These are phyloP conservation scores for Notothenia coriiceps DNA, from an alignment of 2,113 vertebrate genomes.

Conservation along the genomic window DNA sequence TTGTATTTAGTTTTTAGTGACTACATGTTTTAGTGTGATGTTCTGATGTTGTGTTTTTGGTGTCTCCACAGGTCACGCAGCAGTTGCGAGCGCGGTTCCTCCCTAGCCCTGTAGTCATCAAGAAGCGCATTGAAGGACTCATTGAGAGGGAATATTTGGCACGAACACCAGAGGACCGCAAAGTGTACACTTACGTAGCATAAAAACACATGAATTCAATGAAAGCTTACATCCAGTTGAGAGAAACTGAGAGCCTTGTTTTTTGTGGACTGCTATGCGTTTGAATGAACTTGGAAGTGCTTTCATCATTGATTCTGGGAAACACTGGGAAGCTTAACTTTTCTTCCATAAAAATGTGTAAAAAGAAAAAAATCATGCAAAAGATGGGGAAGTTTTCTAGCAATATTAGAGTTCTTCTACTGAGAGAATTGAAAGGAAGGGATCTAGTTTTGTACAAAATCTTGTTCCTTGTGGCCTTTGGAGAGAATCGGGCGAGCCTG, in stretches of 20 bases:
- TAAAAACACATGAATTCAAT: constrained; percentile 83
- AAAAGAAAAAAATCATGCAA: constrained; percentile 49
- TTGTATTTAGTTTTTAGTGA: background rate
- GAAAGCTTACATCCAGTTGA: constrained; percentile 67
- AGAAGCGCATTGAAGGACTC: constrained; percentile 99
- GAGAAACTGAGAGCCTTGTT: constrained; percentile 71
- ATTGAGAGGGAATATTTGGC: constrained; percentile 99
- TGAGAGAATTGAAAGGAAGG: constrained; percentile 57
- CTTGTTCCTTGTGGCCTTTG: constrained; percentile 80
- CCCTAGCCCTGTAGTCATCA: constrained; percentile 99
- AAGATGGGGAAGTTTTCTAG: constrained; percentile 73
- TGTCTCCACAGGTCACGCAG: constrained; percentile 93
- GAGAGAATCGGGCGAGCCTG: constrained; percentile 58
- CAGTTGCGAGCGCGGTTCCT: constrained; percentile 98
- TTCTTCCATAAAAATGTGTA: constrained; percentile 81
- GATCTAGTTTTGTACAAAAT: constrained; percentile 78
- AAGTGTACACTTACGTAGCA: constrained; percentile 99
- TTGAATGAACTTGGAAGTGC: constrained; percentile 79
- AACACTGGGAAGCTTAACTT: constrained; percentile 82
- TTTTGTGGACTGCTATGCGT: constrained; percentile 73
- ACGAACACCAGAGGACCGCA: constrained; percentile 99
- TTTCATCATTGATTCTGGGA: constrained; percentile 80
- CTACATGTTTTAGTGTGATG: too few relatives aligned
- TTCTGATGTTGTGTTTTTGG: constrained; percentile 22
- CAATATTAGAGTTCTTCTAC: constrained; percentile 76